These are phyloP conservation scores for Saccostrea glomerata DNA, from an alignment of 1,140 invertebrate species.

Conservation along the genomic window DNA sequence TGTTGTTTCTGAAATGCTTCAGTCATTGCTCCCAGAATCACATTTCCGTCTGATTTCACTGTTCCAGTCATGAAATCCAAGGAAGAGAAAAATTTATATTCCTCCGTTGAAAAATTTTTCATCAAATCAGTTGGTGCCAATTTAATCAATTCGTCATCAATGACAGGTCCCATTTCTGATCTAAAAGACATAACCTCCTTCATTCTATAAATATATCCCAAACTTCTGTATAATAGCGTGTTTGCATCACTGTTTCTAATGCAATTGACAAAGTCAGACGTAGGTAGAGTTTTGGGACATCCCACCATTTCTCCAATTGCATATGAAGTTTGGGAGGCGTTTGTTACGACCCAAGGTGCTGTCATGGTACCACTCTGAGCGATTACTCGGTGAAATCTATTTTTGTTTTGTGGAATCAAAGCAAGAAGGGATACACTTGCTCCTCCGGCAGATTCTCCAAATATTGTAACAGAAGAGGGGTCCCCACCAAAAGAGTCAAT, in stretches of 20 bases:
- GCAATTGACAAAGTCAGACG: background rate
- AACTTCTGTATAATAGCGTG: background rate
- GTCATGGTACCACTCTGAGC: constrained; percentile 57
- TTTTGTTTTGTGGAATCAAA: constrained; percentile 58
- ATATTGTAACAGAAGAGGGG: constrained; percentile 90
- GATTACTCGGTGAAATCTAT: constrained; percentile 73
- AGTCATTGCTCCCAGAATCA: background rate
- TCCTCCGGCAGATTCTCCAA: constrained; percentile 94
- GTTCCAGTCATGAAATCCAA: constrained; percentile 5
- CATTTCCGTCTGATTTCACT: background rate
- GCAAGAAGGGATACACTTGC: constrained; percentile 67
- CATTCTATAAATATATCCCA: background rate
- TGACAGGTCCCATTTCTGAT: background rate
- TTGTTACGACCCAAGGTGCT: background rate
- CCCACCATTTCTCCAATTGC: background rate
- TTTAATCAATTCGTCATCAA: background rate
- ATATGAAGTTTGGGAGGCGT: too few relatives aligned
- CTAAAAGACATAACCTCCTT: background rate
- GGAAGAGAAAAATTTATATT: constrained; percentile 1
- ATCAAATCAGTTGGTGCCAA: background rate
- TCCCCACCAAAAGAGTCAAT: constrained; percentile 92
- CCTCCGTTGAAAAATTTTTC: background rate
- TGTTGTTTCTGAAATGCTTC: background rate
- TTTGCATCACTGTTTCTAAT: constrained; percentile 36
- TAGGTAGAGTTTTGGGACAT: background rate